Evolutionary conservation across 2,113 vertebrate genomes (phyloP), one percentile per base, ranked within the genome.

Genomic region (Pelecanoides urinatrix): DNA sequence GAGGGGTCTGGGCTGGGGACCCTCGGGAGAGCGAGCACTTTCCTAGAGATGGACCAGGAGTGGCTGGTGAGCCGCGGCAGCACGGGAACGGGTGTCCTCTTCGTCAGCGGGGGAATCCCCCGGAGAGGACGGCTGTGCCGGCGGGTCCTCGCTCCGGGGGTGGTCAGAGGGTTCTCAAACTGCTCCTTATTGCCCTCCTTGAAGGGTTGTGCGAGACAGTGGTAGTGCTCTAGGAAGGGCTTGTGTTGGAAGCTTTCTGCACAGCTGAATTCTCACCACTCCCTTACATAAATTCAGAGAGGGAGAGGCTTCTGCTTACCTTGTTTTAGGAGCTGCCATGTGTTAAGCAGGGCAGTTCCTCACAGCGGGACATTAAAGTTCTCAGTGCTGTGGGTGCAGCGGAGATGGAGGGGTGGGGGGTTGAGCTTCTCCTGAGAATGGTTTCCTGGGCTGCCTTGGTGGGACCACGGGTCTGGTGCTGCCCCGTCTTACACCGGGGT

Each of bases 271-370:
- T 62, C 70, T 66, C 30, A 19, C 22, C 25, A 16, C 8, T 19
- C 25, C 0, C 0, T 20, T 32, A 9, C 36, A 42, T n/a, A 3
- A 15, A 16, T 27, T 78, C 17, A 3, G 59, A 32, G 52, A 7
- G 4, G 40, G 30, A 78, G 49, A 19, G 22, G 47, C 52, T 76
- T 36, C 53, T 47, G 44, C 11, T 12, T 15, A 2, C 1, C 61
- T 14, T 45, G 6, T 14, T 34, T 13, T 6, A 25, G 14, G 71
- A 73, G 55, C 9, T 22, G 32, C 20, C 0, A 1, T 7, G 25
- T 30, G 47, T 42, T 26, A 36, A 13, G 38, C 2, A 6, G 56
- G 21, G 38, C 27, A 0, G 3, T 18, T 68, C 15, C 63, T 56
- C 45, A 4, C 25, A 38, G 81, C 13, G 6, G 49, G 27, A 5